These are phyloP conservation scores for Drosophila eugracilis DNA, from an alignment of 1,140 invertebrate genomes.

Conservation along the genomic window DNA sequence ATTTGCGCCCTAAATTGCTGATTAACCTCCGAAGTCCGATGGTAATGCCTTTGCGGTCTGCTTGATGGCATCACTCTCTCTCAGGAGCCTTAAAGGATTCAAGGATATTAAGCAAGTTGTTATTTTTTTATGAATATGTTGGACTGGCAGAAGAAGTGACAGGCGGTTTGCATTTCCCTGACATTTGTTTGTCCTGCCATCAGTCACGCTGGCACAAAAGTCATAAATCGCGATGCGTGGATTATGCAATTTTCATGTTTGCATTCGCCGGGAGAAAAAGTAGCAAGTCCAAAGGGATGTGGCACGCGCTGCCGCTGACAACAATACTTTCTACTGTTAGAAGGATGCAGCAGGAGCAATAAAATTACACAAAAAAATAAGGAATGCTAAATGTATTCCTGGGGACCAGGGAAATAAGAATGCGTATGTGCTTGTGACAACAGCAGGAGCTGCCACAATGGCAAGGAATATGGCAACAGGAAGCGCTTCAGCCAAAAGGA, in stretches of 20 bases:
- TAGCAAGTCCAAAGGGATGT: constrained; percentile 35
- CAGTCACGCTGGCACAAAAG: constrained; percentile 72
- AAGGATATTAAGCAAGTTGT: constrained; percentile 13
- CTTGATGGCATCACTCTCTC: constrained; percentile 3
- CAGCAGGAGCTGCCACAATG: constrained; percentile 38
- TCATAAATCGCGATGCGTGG: constrained; percentile 83
- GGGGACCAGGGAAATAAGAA: constrained; percentile 10
- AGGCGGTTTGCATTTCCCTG: constrained; percentile 69
- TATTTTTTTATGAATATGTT: constrained; percentile 56
- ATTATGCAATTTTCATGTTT: constrained; percentile 83
- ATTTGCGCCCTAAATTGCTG: constrained; percentile 77
- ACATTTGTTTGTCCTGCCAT: constrained; percentile 77
- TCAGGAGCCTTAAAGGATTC: constrained; percentile 11
- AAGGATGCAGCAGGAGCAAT: constrained; percentile 31
- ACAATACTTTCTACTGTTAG: constrained; percentile 76
- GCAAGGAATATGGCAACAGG: constrained; percentile 54
- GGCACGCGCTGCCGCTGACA: constrained; percentile 63
- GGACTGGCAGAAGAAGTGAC: constrained; percentile 52
- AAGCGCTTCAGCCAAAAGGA: constrained; percentile 55
- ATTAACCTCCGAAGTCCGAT: constrained; percentile 64
- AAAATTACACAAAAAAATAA: constrained; percentile 34
- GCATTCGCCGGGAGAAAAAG: constrained; percentile 57
- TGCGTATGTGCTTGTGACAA: constrained; percentile 28
- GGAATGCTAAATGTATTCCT: constrained; percentile 63
- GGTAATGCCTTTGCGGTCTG: constrained; percentile 49